Evolutionary conservation across 2,113 vertebrate genomes (phyloP).

Genomic region (Hippolais icterina): DNA sequence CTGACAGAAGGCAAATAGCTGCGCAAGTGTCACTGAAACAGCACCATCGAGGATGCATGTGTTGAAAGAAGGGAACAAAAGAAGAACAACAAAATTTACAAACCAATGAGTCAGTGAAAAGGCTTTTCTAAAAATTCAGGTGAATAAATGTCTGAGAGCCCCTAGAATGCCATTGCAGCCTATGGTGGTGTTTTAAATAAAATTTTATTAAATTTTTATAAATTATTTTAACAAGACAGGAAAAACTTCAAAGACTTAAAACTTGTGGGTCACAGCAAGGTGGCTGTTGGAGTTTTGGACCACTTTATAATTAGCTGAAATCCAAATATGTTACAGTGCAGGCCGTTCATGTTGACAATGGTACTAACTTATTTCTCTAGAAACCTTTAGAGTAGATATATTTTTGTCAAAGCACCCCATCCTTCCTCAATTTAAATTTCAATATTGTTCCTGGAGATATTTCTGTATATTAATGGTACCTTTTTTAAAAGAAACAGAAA

Average conservation of each 20-base stretch:
- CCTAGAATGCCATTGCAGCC: constrained; percentile 54
- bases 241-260: constrained; percentile 62
- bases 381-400: constrained; percentile 77
- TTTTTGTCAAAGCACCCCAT: constrained; percentile 79
- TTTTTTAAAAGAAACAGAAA: constrained; percentile 81
- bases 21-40: constrained; percentile 46
- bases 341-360: constrained; percentile 80
- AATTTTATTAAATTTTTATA: constrained; percentile 78
- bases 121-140: constrained; percentile 59
- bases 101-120: constrained; percentile 54
- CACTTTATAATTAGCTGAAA: constrained; percentile 80
- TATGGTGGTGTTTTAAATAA: constrained; percentile 69
- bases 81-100: constrained; percentile 31
- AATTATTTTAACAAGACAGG: constrained; percentile 69
- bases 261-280: constrained; percentile 65
- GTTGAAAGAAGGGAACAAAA: constrained; percentile 40
- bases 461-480: constrained; percentile 84
- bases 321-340: constrained; percentile 76
- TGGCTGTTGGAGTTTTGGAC: constrained; percentile 77
- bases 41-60: constrained; percentile 40
- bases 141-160: constrained; percentile 56
- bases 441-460: constrained; percentile 81
- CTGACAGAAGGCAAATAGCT: constrained; percentile 42
- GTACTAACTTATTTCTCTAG: constrained; percentile 78
- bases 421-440: constrained; percentile 76